Conservation (phyloP, 1,140 invertebrate species). For the Zaprionus africanus region DNA sequence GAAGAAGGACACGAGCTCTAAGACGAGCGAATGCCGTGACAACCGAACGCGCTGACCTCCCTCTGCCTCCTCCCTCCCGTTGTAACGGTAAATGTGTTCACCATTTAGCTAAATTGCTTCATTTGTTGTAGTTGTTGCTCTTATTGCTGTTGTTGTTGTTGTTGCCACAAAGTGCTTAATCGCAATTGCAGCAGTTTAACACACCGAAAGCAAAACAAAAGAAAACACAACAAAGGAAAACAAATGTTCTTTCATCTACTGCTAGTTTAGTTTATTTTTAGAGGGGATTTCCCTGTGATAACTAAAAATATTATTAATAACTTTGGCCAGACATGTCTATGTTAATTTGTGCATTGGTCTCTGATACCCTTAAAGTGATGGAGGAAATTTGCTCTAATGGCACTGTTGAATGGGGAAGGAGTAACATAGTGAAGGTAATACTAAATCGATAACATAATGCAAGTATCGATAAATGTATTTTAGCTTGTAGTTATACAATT, state of each 20-base stretch:
- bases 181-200: slow-evolving; percentile 14
- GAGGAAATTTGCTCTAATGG: too few species aligned
- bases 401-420: too few species aligned
- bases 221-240: background rate
- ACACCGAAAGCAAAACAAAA: background rate
- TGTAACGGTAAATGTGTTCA: slow-evolving; percentile 15
- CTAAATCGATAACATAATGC: too few species aligned
- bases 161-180: slow-evolving; percentile 8
- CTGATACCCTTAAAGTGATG: too few species aligned
- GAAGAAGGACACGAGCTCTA: background rate
- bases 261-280: background rate
- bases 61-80: too few species aligned
- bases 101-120: slow-evolving; percentile 41
- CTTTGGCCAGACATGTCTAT: background rate
- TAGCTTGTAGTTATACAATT: too few species aligned
- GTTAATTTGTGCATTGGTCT: too few species aligned
- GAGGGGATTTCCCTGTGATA: background rate
- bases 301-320: background rate
- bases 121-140: slow-evolving; percentile 11
- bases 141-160: slow-evolving; percentile 1
- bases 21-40: slow-evolving; percentile 15
- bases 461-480: too few species aligned
- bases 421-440: too few species aligned
- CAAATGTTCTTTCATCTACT: background rate
- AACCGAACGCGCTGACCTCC: background rate